Evolutionary conservation across 2,888 invertebrate genomes (phyloP).

Genomic region (Bimastos eiseni): DNA sequence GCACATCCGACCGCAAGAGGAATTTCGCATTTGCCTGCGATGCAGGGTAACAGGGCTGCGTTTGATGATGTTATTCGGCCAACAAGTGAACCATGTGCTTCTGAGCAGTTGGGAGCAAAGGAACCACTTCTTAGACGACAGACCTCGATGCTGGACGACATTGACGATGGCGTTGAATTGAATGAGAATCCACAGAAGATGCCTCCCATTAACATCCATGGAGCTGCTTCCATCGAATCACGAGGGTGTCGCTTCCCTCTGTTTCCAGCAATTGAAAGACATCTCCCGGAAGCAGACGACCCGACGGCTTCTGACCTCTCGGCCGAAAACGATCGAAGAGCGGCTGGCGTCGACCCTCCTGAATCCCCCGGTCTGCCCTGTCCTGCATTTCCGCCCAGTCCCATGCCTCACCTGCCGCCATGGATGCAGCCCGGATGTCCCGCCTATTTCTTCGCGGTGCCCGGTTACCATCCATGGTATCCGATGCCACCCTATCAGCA

Average conservation of each 20-base stretch:
- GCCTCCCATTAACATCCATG: neutral
- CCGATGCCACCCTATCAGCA: neutral
- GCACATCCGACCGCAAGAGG: neutral
- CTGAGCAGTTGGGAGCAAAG: neutral
- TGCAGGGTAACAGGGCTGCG: neutral
- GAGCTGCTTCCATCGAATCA: neutral
- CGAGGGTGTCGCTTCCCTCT: neutral
- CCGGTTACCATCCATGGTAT: neutral
- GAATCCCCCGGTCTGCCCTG: neutral
- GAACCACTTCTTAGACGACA: neutral
- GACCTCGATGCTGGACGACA: conserved; percentile 13
- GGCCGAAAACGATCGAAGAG: neutral
- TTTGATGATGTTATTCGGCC: neutral
- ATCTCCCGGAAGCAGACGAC: neutral
- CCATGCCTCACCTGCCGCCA: neutral
- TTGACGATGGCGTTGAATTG: neutral
- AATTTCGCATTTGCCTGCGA: neutral
- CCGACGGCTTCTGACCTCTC: neutral
- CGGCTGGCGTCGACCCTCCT: neutral
- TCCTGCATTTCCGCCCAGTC: neutral
- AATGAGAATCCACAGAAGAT: neutral
- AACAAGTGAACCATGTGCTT: neutral
- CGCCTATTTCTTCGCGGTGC: neutral
- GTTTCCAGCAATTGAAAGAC: neutral
- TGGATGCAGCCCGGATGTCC: neutral